These are phyloP conservation scores for Labroides dimidiatus DNA, from an alignment of 2,797 vertebrate genomes.

Conservation along the genomic window DNA sequence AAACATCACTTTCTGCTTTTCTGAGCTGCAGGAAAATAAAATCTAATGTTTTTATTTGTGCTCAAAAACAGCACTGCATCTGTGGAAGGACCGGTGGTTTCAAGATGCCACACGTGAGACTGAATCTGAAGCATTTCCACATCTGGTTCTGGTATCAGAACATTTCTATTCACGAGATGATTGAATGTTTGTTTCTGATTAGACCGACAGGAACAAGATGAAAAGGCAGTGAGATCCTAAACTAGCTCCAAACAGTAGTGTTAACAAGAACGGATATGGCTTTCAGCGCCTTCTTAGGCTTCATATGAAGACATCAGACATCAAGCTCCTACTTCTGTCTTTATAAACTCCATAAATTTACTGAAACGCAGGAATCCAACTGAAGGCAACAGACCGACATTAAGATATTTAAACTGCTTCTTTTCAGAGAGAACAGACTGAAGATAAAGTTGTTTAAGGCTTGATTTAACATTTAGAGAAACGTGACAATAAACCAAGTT, in stretches of 20 bases:
- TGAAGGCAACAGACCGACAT: background rate
- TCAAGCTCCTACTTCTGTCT: background rate
- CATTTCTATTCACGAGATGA: background rate
- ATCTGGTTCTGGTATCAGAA: background rate
- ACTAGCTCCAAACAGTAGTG: constrained; percentile 1
- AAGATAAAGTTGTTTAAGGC: constrained; percentile 32
- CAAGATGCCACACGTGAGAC: no score
- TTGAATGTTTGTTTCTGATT: constrained; percentile 9
- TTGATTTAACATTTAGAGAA: background rate
- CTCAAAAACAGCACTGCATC: no score
- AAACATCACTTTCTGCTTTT: no score
- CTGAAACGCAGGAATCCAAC: no score
- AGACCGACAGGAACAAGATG: background rate
- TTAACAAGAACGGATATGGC: constrained; percentile 43
- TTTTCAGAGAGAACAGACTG: background rate
- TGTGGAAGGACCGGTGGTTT: no score
- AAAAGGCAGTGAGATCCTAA: background rate
- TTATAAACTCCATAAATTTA: background rate
- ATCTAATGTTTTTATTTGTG: no score
- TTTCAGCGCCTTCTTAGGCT: constrained; percentile 41
- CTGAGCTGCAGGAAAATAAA: no score
- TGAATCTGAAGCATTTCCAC: background rate
- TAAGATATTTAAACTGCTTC: background rate
- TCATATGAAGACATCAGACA: background rate
- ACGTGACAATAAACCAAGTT: no score